Conservation (phyloP, 2,113 vertebrate genomes). For the Pungitius pungitius region DNA sequence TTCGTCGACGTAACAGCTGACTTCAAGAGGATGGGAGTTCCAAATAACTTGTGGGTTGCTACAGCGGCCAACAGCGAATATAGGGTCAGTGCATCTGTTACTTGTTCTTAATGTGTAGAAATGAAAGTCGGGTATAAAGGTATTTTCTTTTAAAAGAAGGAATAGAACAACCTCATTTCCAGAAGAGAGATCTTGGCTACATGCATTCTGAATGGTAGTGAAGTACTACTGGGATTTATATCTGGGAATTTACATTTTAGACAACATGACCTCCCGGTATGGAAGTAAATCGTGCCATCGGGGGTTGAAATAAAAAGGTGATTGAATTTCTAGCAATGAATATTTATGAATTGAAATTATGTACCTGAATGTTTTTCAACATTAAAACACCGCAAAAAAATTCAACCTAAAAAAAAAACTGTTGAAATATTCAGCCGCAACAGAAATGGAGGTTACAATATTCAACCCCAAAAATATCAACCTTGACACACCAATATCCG, state of each 20-base stretch:
- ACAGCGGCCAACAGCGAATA: slow-evolving; percentile 92
- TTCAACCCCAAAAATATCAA: no score
- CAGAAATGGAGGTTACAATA: no score
- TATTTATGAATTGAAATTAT: no score
- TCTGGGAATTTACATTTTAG: background rate
- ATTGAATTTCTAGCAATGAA: no score
- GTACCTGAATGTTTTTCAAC: no score
- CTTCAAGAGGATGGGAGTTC: slow-evolving; percentile 92
- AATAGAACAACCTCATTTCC: background rate
- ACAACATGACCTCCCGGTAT: background rate
- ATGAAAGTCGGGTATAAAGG: background rate
- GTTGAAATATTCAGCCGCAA: no score
- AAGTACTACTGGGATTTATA: background rate
- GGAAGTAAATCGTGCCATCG: no score
- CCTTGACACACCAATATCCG: no score
- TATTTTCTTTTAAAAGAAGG: background rate
- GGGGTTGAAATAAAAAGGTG: no score
- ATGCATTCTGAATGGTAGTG: background rate
- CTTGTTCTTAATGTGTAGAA: background rate
- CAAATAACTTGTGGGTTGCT: slow-evolving; percentile 88
- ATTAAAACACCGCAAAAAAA: no score
- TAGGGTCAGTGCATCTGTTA: slow-evolving; percentile 80
- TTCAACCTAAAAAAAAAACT: no score
- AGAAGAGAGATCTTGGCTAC: background rate
- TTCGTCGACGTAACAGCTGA: slow-evolving; percentile 86